Percentiles rank a stretch among this genome's conserved stretches.
phyloP scores from a whole-genome alignment of 2,797 vertebrate genomes.

The Takifugu rubripes region DNA sequence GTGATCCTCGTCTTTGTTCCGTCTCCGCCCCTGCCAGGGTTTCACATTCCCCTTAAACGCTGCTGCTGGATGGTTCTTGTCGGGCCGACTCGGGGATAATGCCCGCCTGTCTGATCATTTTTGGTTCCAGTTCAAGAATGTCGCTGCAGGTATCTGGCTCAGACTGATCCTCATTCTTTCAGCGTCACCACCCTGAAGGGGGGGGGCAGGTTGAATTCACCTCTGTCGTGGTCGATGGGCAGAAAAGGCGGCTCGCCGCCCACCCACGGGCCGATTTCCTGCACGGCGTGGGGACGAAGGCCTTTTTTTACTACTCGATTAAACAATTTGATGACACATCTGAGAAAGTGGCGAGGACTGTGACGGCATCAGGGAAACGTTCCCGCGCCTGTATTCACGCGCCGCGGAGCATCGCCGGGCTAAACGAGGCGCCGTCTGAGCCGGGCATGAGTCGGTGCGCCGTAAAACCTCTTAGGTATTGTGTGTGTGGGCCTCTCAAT shows the following conservation, averaged over 20 bases:
- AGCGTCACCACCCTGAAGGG: constrained; percentile 10
- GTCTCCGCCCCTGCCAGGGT: constrained; percentile 1
- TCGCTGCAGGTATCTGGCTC: constrained; percentile 29
- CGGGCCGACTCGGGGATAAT: too few species aligned
- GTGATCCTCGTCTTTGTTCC: constrained; percentile 11
- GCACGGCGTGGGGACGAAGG: constrained; percentile 13
- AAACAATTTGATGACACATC: constrained; percentile 36
- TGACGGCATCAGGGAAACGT: too few species aligned
- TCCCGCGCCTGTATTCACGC: too few species aligned
- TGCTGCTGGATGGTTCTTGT: too few species aligned
- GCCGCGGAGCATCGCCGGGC: too few species aligned
- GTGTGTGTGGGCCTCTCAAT: constrained; percentile 37
- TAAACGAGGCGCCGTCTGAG: too few species aligned
- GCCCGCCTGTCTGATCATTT: constrained; percentile 11
- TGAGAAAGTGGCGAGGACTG: constrained; percentile 6
- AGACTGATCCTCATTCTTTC: constrained; percentile 36
- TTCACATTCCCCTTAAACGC: neutral
- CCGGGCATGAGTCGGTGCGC: too few species aligned
- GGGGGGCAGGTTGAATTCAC: constrained; percentile 44
- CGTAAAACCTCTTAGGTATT: neutral
- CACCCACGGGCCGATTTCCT: constrained; percentile 4
- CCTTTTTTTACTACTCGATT: constrained; percentile 30
- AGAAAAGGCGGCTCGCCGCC: too few species aligned
- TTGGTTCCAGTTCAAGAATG: constrained; percentile 26
- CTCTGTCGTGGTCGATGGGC: constrained; percentile 40